A percentile compares a stretch with the other conserved stretches of the same genome.
These are phyloP conservation scores for Manis crassicaudata DNA, from an alignment of 2,797 vertebrate species.

Conservation along the genomic window DNA sequence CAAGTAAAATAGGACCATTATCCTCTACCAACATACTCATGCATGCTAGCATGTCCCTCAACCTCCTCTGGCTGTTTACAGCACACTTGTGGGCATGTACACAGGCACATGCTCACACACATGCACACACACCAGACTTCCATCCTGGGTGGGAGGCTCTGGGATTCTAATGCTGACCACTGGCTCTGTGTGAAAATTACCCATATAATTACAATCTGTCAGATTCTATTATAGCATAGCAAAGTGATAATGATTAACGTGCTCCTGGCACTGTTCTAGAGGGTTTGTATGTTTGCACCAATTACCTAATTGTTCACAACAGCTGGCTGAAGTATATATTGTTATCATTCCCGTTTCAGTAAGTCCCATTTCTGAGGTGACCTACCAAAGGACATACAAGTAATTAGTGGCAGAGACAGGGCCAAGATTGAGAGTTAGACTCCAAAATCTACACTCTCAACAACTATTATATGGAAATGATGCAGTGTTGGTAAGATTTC, in stretches of 20 bases:
- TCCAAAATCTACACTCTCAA: not conserved
- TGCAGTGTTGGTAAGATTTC: not conserved
- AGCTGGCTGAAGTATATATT: not conserved
- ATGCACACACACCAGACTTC: not conserved
- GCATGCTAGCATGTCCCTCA: not conserved
- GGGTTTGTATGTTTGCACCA: not conserved
- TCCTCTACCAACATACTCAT: accelerated
- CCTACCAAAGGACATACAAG: not conserved
- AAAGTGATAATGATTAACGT: not conserved
- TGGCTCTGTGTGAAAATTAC: not conserved
- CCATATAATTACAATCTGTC: not conserved
- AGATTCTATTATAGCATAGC: not conserved
- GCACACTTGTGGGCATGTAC: accelerated
- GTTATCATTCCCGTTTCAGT: not conserved
- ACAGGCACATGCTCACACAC: not conserved
- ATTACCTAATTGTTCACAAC: not conserved
- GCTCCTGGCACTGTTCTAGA: not conserved
- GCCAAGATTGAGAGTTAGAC: not conserved
- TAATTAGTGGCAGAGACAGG: not conserved
- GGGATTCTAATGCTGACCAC: not conserved
- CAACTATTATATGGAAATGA: not conserved
- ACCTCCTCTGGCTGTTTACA: not conserved
- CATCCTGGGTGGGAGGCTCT: not conserved
- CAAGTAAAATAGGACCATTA: not conserved
- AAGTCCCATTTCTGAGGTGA: not conserved